Evolutionary conservation across 1,140 invertebrate genomes (phyloP), one percentile per base, ranked within the genome.

Genomic region (Pseudomyrmex pallidus): DNA sequence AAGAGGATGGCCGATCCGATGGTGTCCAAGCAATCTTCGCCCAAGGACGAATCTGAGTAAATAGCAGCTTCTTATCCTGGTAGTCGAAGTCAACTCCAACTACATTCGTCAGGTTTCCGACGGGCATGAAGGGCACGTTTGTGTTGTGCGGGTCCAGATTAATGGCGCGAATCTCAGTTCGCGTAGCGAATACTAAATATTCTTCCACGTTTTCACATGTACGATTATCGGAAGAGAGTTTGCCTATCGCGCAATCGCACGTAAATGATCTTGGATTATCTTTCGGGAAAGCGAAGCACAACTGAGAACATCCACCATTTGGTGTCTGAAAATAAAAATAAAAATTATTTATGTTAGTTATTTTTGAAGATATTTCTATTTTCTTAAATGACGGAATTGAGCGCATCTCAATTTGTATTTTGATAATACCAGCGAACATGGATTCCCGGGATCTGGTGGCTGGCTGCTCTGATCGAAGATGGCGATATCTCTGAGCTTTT

Each of bases 31-130:
- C 97, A 83, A 99, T 98, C 90, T 96, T 96, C 0, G 98, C 97
- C 96, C 97, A 98, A 0, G 98, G 98, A 89, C 98, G 95, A 50
- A 99, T 98, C 94, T 99, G 98, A 0, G 98, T 98, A 90, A 98
- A 99, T 85, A 99, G 96, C 64, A 99, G 91, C 74, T 96, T 96
- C 64, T 98, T 97, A 77, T 99, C 97, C 0, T 95, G 95, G 89
- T 98, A 98, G 93, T 99, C 98, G 92, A 99, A 99, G 93, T 99
- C 99, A 35, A 99, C 95, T 0, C 98, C 98, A 2, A 99, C 99
- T 2, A 99, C 98, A 91, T 99, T 99, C 0, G 98, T 99, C 52
- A 99, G 95, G 91, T 99, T 99, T 0, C 96, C 96, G 22, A 98
- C 95, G 0, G 98, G 96, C 74, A 97, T 96, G 90, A 99, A 99